Evolutionary conservation across 2,888 invertebrate species (phyloP), one percentile per base, ranked within the genome.

Genomic region (Epicampocera succincta): DNA sequence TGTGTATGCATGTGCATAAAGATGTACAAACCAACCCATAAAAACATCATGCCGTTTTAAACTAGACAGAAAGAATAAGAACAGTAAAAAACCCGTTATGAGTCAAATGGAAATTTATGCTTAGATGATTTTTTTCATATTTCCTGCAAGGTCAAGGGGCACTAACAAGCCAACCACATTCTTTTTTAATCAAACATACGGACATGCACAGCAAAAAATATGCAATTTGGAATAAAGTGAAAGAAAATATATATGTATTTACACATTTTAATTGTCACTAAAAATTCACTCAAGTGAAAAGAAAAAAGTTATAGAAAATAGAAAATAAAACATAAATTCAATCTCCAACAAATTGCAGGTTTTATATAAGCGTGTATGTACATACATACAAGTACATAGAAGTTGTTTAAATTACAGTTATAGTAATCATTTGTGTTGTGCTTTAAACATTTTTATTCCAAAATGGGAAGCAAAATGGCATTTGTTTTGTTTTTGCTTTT

Each of bases 81-180:
- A 40, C 12, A 60, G n/a, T n/a, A 58, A 58, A 44, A 65, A 50
- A 15, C 40, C 19, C 40, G 25, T 69, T 73, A 56, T 63, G 71
- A 75, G 58, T 44, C 66, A 75, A 75, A 75, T 63, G 6, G 3
- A 75, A 80, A 68, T 71, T 25, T 77, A 63, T 77, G 48, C 56
- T 71, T 40, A 54, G 42, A 40, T 50, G 25, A 58, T 66, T 3
- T 76, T 61, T 48, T 69, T 50, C 44, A 33, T 54, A 44, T 25
- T 54, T 5, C 38, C 3, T 46, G 9, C 74, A 83, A 83, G 84
- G 84, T 84, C 83, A 84, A 84, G 76, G 76, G 68, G 83, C 69
- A 58, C 60, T 71, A 42, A 52, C 69, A 63, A 77, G 15, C 77
- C 63, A 71, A 77, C 63, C 77, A 56, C 15, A 54, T 25, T 38